Conservation (phyloP, 2,797 vertebrate genomes). For the Sphaeramia orbicularis region DNA sequence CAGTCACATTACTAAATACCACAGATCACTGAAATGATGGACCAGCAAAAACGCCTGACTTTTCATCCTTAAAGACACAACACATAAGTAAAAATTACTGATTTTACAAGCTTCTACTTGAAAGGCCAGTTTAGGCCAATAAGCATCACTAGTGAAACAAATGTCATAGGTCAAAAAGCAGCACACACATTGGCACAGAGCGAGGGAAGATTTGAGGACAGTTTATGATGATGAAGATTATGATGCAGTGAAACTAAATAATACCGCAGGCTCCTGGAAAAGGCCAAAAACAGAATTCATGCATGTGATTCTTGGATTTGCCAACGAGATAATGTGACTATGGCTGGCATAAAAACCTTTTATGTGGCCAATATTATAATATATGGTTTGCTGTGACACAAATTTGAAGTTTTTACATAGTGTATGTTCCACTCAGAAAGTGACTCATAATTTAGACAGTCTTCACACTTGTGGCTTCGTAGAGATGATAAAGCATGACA, state of each 20-base stretch:
- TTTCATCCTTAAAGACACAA: not conserved
- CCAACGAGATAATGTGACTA: too few relatives aligned
- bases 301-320: too few relatives aligned
- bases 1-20: too few relatives aligned
- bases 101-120: conserved; percentile 5
- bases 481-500: too few relatives aligned
- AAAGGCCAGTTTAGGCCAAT: conserved; percentile 42
- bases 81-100: conserved; percentile 7
- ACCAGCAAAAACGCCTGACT: conserved; percentile 8
- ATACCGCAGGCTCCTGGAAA: conserved; percentile 60
- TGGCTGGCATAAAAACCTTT: too few relatives aligned
- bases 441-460: too few relatives aligned
- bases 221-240: conserved; percentile 58
- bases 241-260: conserved; percentile 64
- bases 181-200: conserved; percentile 9
- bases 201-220: conserved; percentile 46
- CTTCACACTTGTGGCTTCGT: too few relatives aligned
- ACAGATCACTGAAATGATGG: conserved; percentile 4
- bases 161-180: conserved; percentile 42
- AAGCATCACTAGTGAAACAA: conserved; percentile 42
- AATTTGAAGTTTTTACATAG: too few relatives aligned
- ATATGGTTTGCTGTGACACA: too few relatives aligned
- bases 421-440: too few relatives aligned
- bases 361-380: too few relatives aligned
- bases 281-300: conserved; percentile 29